Percentiles rank a stretch among this genome's conserved stretches.
Conservation (phyloP, 1,140 invertebrate genomes). For the Cyrtorhinus lividipennis region DNA sequence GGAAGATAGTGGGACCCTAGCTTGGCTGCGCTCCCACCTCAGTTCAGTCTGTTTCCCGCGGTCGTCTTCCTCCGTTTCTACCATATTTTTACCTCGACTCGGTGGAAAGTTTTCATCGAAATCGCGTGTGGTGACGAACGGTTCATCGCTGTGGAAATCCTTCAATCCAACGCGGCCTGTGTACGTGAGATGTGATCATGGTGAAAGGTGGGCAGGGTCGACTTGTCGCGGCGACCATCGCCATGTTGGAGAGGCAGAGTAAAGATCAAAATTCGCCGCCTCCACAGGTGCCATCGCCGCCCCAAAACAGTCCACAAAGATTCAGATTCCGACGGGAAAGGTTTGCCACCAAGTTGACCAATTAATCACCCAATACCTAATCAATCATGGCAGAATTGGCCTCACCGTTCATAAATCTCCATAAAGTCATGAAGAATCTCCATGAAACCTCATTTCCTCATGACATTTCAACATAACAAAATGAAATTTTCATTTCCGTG, state of each 20-base stretch:
- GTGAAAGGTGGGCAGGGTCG: slow-evolving; percentile 15
- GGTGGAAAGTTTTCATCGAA: no score
- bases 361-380: no score
- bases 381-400: no score
- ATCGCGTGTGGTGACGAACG: neutral
- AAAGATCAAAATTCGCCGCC: neutral
- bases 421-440: no score
- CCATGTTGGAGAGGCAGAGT: slow-evolving; percentile 21
- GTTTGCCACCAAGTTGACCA: neutral
- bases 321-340: neutral
- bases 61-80: neutral
- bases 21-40: neutral
- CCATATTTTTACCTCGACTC: no score
- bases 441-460: no score
- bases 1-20: neutral
- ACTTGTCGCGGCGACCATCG: slow-evolving; percentile 23
- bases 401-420: no score
- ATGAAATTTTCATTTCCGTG: no score
- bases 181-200: slow-evolving; percentile 11
- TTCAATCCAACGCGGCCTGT: neutral
- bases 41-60: neutral
- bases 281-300: neutral
- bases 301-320: neutral
- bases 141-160: neutral
- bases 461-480: no score